phyloP scores from a whole-genome alignment of 2,888 invertebrate genomes.

The Sarcophaga rosellei region DNA sequence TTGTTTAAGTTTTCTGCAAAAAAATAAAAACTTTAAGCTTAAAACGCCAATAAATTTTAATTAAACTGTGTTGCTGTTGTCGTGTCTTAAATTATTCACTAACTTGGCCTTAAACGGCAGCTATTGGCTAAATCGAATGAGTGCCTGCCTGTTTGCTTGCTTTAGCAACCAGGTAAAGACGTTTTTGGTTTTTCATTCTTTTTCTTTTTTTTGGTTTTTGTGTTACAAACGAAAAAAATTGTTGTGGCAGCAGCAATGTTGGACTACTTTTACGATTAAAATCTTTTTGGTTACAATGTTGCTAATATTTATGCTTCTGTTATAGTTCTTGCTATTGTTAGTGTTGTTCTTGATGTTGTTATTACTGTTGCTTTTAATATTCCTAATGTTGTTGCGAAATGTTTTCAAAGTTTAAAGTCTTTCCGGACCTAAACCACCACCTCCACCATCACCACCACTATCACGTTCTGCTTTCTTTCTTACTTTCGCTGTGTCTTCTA shows the following conservation, averaged over 20 bases:
- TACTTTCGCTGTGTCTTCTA: not conserved
- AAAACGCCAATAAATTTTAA: not conserved
- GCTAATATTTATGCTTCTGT: not conserved
- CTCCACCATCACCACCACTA: too few species aligned
- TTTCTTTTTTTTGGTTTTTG: not conserved
- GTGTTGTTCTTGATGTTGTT: not conserved
- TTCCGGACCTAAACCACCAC: not conserved
- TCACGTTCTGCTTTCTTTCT: not conserved
- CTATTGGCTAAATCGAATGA: too few species aligned
- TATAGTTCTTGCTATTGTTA: not conserved
- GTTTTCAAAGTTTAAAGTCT: not conserved
- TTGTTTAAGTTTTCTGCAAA: not conserved
- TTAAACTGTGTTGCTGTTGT: not conserved
- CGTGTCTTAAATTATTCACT: not conserved
- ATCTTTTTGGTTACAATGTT: constrained; percentile 58
- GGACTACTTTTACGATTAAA: constrained; percentile 46
- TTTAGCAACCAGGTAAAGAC: too few species aligned
- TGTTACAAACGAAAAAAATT: not conserved
- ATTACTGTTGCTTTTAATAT: not conserved
- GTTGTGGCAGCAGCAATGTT: not conserved
- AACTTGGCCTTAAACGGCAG: not conserved
- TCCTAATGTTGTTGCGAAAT: not conserved
- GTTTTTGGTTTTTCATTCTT: not conserved
- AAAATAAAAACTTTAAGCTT: not conserved
- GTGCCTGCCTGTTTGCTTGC: too few species aligned